A percentile compares a stretch with the other conserved stretches of the same genome.
Evolutionary conservation across 2,113 vertebrate genomes (phyloP).

Genomic region (Trematomus loennbergii): DNA sequence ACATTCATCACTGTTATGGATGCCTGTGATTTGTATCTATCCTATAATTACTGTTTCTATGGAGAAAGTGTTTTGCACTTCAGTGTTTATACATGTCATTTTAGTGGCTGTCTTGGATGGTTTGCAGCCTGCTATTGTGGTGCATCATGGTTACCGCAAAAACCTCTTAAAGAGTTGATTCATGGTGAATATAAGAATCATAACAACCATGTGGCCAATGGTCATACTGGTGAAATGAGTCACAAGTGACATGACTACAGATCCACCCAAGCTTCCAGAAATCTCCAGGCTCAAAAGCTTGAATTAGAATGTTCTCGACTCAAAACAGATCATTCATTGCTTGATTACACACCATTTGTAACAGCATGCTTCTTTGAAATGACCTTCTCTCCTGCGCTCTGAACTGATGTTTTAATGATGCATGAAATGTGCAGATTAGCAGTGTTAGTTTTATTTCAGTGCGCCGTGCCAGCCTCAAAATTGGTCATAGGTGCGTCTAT

Average conservation of each 20-base stretch:
- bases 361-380: constrained; percentile 67
- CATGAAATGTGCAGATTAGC: constrained; percentile 80
- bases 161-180: constrained; percentile 43
- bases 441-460: constrained; percentile 74
- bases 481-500: constrained; percentile 71
- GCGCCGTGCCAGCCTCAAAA: constrained; percentile 49
- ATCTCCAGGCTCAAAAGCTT: constrained; percentile 22
- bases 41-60: constrained; percentile 68
- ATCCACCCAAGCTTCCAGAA: constrained; percentile 5
- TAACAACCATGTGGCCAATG: constrained; percentile 23
- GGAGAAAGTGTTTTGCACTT: constrained; percentile 52
- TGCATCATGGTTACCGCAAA: constrained; percentile 14
- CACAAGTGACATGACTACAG: constrained; percentile 19
- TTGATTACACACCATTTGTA: constrained; percentile 69
- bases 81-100: constrained; percentile 46
- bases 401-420: constrained; percentile 79
- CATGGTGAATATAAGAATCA: constrained; percentile 35
- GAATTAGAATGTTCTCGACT: constrained; percentile 40
- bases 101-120: constrained; percentile 29
- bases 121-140: constrained; percentile 44
- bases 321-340: constrained; percentile 60
- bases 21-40: constrained; percentile 27
- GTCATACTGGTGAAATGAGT: constrained; percentile 28
- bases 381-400: constrained; percentile 70
- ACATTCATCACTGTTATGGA: constrained; percentile 28